Percentiles rank a stretch among this genome's conserved stretches.
These are phyloP conservation scores for Aphaenogaster rudis DNA, from an alignment of 1,140 invertebrate species.

Conservation along the genomic window DNA sequence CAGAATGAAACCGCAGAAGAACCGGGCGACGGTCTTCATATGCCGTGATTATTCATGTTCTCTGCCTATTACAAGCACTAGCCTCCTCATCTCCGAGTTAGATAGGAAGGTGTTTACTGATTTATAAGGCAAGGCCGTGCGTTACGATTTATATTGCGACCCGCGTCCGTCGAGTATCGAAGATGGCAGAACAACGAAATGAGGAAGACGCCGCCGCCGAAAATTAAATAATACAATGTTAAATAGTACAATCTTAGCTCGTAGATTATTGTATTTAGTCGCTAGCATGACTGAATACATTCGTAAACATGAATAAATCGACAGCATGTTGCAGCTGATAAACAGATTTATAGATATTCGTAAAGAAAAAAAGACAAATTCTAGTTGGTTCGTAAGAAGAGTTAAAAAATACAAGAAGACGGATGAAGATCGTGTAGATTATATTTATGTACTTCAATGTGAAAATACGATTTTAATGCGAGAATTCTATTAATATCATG, in stretches of 20 bases:
- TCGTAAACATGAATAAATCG: neutral
- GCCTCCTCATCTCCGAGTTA: conserved; percentile 83
- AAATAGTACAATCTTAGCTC: neutral
- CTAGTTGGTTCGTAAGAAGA: neutral
- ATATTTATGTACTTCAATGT: neutral
- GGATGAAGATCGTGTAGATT: neutral
- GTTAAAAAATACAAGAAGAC: neutral
- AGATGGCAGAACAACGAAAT: neutral
- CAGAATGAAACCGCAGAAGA: conserved; percentile 86
- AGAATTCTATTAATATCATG: neutral
- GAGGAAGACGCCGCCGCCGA: neutral
- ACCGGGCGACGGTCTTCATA: conserved; percentile 90
- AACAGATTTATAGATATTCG: neutral
- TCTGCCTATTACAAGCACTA: conserved; percentile 84
- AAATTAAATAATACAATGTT: conserved; percentile 1
- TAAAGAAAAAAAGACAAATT: neutral
- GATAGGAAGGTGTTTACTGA: neutral
- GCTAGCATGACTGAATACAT: neutral
- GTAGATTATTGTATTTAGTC: neutral
- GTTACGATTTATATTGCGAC: neutral
- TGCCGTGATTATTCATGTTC: neutral
- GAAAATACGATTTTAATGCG: neutral
- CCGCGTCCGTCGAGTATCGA: neutral
- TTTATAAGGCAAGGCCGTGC: neutral
- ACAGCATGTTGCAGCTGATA: neutral